Evolutionary conservation across 2,113 vertebrate species (phyloP).

Genomic region (Gorsachius goisagi): DNA sequence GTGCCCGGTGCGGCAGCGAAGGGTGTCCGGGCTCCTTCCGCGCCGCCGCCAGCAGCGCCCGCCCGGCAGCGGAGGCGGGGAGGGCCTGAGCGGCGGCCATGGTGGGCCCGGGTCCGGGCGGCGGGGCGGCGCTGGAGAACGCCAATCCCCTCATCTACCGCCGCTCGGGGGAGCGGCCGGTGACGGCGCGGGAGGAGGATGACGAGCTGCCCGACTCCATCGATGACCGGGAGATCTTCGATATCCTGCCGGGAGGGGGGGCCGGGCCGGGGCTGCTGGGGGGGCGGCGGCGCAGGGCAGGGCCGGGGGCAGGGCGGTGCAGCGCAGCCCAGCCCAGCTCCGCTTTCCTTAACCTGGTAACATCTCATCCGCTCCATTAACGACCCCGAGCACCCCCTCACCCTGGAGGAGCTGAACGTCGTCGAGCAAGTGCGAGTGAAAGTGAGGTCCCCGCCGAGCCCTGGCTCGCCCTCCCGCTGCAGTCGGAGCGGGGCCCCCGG

Average conservation of each 20-base stretch:
- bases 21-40: neutral
- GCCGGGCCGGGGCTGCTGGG: neutral
- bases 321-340: neutral
- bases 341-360: constrained; percentile 79
- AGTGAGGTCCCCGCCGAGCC: constrained; percentile 53
- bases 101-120: constrained; percentile 27
- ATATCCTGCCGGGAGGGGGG: constrained; percentile 73
- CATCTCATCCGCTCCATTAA: constrained; percentile 95
- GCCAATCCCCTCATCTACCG: constrained; percentile 84
- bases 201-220: constrained; percentile 79
- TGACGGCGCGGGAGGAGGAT: constrained; percentile 81
- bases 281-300: too few relatives aligned
- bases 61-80: neutral
- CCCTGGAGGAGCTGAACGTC: constrained; percentile 92
- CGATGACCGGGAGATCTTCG: constrained; percentile 84
- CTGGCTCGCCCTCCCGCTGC: too few relatives aligned
- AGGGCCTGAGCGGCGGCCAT: neutral
- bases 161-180: constrained; percentile 77
- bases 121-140: constrained; percentile 75
- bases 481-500: neutral
- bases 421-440: constrained; percentile 90
- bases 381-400: constrained; percentile 94
- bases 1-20: neutral
- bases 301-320: too few relatives aligned
- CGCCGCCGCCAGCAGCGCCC: neutral